Evolutionary conservation across 2,888 invertebrate species (phyloP).

Genomic region (Anthophora plumipes): DNA sequence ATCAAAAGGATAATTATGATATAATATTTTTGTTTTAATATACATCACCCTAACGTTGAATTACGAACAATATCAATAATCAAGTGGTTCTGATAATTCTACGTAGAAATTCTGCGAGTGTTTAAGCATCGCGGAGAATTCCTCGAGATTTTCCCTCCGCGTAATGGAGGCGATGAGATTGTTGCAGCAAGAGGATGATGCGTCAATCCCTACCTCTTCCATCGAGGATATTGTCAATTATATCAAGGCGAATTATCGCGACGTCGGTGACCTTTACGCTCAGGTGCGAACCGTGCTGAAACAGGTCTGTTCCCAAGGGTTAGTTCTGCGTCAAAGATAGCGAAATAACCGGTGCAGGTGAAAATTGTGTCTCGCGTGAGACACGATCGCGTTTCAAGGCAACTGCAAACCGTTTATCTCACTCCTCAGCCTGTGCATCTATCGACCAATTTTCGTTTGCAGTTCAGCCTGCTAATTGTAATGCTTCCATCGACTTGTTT

Average conservation of each 20-base stretch:
- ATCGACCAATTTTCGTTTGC: conserved; percentile 60
- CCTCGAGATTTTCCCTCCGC: conserved; percentile 71
- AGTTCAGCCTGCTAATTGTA: conserved; percentile 39
- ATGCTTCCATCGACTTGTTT: conserved; percentile 12
- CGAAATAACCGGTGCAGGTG: conserved; percentile 37
- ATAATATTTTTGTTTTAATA: no score
- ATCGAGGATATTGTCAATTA: conserved; percentile 71
- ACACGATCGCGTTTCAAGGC: conserved; percentile 66
- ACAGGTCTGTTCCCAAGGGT: conserved; percentile 74
- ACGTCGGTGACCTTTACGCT: conserved; percentile 74
- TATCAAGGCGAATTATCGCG: conserved; percentile 65
- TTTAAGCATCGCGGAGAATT: conserved; percentile 57
- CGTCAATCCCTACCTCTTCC: conserved; percentile 45
- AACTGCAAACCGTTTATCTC: conserved; percentile 59
- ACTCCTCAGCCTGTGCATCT: conserved; percentile 52
- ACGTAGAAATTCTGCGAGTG: conserved; percentile 41
- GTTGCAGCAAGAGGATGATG: conserved; percentile 55
- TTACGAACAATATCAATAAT: background rate
- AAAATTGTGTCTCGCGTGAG: conserved; percentile 62
- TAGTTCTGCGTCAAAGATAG: conserved; percentile 51
- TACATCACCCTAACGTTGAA: no score
- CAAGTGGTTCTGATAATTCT: background rate
- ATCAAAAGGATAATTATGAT: no score
- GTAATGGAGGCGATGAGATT: conserved; percentile 76
- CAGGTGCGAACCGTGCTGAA: conserved; percentile 75